These are phyloP conservation scores for Equus przewalskii DNA, from an alignment of 2,113 vertebrate species.

Conservation along the genomic window DNA sequence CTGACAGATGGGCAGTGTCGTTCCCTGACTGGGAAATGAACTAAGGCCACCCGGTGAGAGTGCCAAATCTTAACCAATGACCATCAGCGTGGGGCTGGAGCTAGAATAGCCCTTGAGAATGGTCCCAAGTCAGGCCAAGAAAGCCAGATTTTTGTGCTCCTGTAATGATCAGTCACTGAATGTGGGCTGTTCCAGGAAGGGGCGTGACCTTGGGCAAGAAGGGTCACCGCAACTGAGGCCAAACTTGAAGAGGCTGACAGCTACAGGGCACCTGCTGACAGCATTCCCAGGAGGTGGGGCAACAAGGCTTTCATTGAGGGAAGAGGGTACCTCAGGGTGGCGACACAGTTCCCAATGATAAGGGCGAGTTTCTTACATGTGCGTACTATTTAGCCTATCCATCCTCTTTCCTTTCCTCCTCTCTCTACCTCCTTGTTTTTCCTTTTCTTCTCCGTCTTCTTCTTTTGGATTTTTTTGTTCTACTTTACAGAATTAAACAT, in stretches of 20 bases:
- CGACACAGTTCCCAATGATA: too few species aligned
- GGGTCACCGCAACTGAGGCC: neutral
- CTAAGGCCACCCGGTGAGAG: too few species aligned
- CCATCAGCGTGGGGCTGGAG: neutral
- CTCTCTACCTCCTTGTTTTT: neutral
- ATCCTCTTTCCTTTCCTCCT: neutral
- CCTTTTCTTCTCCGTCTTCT: neutral
- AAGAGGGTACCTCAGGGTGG: neutral
- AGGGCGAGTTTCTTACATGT: neutral
- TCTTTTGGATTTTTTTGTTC: neutral
- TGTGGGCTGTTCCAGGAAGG: neutral
- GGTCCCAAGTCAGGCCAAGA: neutral
- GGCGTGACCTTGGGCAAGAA: neutral
- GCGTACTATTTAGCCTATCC: accelerated
- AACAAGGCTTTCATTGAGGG: neutral
- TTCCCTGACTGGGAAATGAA: too few species aligned
- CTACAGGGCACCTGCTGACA: neutral
- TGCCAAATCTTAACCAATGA: too few species aligned
- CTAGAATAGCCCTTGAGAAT: neutral
- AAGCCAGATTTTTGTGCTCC: neutral
- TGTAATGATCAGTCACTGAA: neutral
- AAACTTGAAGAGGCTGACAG: neutral
- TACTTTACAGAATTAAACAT: slow-evolving; percentile 12
- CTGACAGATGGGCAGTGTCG: too few species aligned
- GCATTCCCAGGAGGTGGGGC: neutral